These are phyloP conservation scores for Ploceus nigricollis DNA, from an alignment of 2,113 vertebrate genomes.

Conservation along the genomic window DNA sequence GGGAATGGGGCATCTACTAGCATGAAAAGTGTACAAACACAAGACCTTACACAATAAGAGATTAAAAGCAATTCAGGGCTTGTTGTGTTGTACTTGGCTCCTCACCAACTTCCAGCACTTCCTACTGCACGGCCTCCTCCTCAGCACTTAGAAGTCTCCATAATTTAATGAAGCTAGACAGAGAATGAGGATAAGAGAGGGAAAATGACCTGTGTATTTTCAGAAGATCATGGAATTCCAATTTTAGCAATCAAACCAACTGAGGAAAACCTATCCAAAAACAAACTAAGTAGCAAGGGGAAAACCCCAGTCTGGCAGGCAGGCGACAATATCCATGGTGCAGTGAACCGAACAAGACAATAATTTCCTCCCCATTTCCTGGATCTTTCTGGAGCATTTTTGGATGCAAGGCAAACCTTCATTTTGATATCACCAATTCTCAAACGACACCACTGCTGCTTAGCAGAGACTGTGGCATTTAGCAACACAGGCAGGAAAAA, in stretches of 20 bases:
- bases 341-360: neutral
- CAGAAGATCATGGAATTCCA: neutral
- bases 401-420: neutral
- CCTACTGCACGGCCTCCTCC: neutral
- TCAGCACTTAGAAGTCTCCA: neutral
- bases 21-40: neutral
- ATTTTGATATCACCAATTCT: neutral
- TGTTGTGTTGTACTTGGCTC: neutral
- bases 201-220: fast-evolving
- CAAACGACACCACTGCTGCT: neutral
- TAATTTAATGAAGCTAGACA: neutral
- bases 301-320: neutral
- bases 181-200: neutral
- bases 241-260: neutral
- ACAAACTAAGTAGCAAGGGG: neutral
- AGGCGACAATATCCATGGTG: neutral
- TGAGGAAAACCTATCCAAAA: neutral
- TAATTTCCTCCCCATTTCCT: neutral
- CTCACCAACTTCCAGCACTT: neutral
- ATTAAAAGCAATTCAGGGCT: neutral
- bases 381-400: neutral
- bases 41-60: neutral
- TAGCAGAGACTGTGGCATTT: neutral
- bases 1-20: neutral
- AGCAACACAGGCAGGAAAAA: neutral